Base-by-base conservation (phyloP, 2,113 vertebrate species). In the Brevimyrus niger region DNA sequence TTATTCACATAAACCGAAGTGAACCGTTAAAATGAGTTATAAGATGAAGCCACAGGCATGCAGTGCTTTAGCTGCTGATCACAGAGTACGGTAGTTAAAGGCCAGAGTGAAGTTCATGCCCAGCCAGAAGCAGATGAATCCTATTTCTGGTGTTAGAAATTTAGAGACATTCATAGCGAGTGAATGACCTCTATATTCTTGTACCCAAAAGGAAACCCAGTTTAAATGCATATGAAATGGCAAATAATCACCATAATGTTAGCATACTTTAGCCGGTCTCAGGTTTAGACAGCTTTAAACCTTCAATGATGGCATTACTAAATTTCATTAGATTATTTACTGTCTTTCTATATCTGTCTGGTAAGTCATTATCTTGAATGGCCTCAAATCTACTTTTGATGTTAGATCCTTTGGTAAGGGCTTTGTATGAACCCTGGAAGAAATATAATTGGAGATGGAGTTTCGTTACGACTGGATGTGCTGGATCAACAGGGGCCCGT, bases 91-190 rank as follows among this genome's bases (percentile, higher is more conserved):
- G n/a, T 27, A 11, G 44, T 8, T 84, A 47, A 84, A 3, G 44
- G 11, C 42, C 82, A 46, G 82, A 47, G 17, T 47, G 19, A 84
- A 91, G 92, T 91, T 80, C 35, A 38, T 38, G 15, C 42, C 35
- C 35, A 69, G 69, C 31, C 69, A 73, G 31, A 76, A 76, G 35
- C 73, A 38, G 35, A 80, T 7, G n/a, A 42, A 42, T 42, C 73
- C 73, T 19, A 31, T 73, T 73, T 73, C 65, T 35, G 65, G 13
- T 80, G 73, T 80, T 42, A 80, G 31, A 80, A 42, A 80, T 38
- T 19, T 42, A 69, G 58, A 65, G 61, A 31, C 61, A 69, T 31
- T 27, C n/a, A 69, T 69, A 27, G n/a, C 10, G 3, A 11, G 27
- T 4, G 31, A 69, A 69, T 27, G 3, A 13, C 61, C 61, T 69